These are phyloP conservation scores for Epinephelus coioides DNA, from an alignment of 2,797 vertebrate species.

Conservation along the genomic window DNA sequence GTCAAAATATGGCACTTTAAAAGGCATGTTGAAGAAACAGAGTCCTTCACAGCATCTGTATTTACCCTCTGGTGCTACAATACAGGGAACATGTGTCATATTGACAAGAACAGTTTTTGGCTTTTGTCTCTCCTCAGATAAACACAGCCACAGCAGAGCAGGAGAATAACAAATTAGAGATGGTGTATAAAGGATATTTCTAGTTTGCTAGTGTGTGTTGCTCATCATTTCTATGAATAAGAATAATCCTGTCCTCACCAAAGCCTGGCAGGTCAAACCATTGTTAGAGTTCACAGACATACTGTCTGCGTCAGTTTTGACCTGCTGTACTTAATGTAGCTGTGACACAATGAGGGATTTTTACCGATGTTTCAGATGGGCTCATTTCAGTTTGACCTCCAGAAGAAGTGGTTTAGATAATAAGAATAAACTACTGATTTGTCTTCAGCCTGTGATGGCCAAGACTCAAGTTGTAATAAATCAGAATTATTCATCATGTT, in stretches of 20 bases:
- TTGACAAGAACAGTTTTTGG: not conserved
- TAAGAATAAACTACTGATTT: too few species aligned
- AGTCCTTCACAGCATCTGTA: slow-evolving; percentile 48
- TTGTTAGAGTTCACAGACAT: too few species aligned
- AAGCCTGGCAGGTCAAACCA: too few species aligned
- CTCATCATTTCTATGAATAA: not conserved
- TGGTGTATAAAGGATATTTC: not conserved
- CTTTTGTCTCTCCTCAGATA: not conserved
- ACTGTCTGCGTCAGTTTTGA: too few species aligned
- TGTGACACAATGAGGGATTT: not conserved
- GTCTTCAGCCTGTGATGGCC: too few species aligned
- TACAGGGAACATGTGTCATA: slow-evolving; percentile 48
- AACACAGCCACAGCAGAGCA: not conserved
- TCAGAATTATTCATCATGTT: too few species aligned
- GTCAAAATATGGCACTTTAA: slow-evolving; percentile 63
- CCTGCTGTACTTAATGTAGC: too few species aligned
- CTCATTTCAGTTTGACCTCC: not conserved
- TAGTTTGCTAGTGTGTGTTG: too few species aligned
- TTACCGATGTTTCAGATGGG: not conserved
- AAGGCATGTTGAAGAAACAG: slow-evolving; percentile 52
- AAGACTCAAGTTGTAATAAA: too few species aligned
- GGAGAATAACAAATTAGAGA: not conserved
- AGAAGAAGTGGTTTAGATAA: not conserved
- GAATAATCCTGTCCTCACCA: too few species aligned
- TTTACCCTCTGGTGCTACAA: slow-evolving; percentile 25